A percentile compares a stretch with the other conserved stretches of the same genome.
These are phyloP conservation scores for Fopius arisanus DNA, from an alignment of 1,140 invertebrate species.

Conservation along the genomic window DNA sequence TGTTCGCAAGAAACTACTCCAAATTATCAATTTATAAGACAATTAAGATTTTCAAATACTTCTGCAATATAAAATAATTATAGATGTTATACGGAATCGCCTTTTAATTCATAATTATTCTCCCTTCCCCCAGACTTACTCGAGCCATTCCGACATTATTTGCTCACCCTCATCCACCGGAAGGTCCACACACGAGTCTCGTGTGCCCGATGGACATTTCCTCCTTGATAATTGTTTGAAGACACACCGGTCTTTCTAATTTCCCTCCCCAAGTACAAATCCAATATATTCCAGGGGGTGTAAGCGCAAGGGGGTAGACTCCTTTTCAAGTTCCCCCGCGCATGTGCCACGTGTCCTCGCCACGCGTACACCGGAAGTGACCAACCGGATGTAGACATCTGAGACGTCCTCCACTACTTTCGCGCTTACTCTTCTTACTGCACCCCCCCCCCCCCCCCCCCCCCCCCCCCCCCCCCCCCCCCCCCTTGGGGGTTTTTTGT, in stretches of 20 bases:
- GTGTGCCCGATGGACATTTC: constrained; percentile 24
- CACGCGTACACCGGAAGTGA: constrained; percentile 64
- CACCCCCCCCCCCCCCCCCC: neutral
- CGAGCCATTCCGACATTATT: neutral
- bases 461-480: neutral
- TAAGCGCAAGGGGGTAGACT: neutral
- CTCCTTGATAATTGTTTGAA: constrained; percentile 17
- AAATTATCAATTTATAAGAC: too few species aligned
- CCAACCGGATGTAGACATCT: constrained; percentile 64
- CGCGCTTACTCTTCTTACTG: neutral
- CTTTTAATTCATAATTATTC: too few species aligned
- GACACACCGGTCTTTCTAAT: constrained; percentile 11
- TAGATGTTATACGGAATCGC: too few species aligned
- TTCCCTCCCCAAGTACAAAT: neutral
- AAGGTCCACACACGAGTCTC: neutral
- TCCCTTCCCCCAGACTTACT: neutral
- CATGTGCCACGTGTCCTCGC: constrained; percentile 55
- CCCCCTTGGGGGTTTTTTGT: constrained; percentile 36
- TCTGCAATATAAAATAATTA: too few species aligned
- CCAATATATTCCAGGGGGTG: constrained; percentile 4
- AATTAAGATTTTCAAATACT: too few species aligned
- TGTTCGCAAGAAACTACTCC: too few species aligned
- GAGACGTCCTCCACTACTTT: constrained; percentile 47
- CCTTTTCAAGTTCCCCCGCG: constrained; percentile 28
- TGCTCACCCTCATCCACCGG: neutral